Evolutionary conservation across 2,888 invertebrate species (phyloP).

Genomic region (Tricholauxania praeusta): DNA sequence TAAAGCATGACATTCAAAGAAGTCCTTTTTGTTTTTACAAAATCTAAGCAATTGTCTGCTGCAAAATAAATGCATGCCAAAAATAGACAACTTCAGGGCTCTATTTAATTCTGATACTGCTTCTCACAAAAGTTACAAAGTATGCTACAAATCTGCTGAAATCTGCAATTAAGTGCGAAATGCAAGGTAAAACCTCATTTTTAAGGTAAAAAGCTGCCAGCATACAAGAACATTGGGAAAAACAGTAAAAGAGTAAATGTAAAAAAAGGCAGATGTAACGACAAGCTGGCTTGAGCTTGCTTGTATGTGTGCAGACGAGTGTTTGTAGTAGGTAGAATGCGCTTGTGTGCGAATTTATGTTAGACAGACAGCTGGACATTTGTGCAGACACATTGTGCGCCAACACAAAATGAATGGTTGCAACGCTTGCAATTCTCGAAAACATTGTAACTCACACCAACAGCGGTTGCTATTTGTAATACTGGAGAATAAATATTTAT

Average conservation of each 20-base stretch:
- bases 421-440: conserved; percentile 14
- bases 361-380: conserved; percentile 29
- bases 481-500: no score
- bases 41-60: no score
- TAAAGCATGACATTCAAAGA: no score
- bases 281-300: conserved; percentile 8
- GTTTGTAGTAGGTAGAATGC: background rate
- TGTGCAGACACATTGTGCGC: conserved; percentile 31
- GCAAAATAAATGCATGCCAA: no score
- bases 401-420: conserved; percentile 19
- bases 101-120: background rate
- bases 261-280: background rate
- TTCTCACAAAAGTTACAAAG: conserved; percentile 6
- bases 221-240: background rate
- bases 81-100: background rate
- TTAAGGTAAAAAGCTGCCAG: background rate
- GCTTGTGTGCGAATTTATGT: background rate
- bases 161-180: conserved; percentile 34
- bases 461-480: no score
- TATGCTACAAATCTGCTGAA: conserved; percentile 27
- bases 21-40: no score
- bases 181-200: conserved; percentile 11
- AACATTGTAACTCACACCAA: no score
- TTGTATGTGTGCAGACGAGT: background rate
- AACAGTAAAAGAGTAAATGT: no score